Evolutionary conservation across 2,888 invertebrate species (phyloP), one percentile per base, ranked within the genome.

Genomic region (Hirtodrosophila trivittata): DNA sequence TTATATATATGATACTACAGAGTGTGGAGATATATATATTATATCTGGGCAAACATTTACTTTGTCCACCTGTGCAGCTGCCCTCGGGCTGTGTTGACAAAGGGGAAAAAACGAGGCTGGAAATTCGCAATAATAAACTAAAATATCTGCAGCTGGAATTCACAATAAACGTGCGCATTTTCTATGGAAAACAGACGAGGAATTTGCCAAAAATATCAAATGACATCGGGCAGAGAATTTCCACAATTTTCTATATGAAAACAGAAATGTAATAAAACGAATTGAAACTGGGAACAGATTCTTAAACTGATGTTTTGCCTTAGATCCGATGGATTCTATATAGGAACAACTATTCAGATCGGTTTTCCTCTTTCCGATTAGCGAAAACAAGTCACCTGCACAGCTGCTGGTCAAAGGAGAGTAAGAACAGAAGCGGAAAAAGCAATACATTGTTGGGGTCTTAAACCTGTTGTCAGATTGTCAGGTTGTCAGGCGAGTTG

Each of bases 51-150:
- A 73, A 73, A 70, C 49, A 70, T 73, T 73, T 63, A 51, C 51
- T 49, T 66, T 62, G 45, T 30, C 43, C 26, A 51, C 7, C 46
- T 35, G 1, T 42, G n/a, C 43, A 18, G 8, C 25, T 37, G 38
- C 49, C 56, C 32, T 38, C 42, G 28, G 52, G 70, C 60, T 56
- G 60, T 66, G 70, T 57, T 62, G 71, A 67, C 71, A 67, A 64
- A 50, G 41, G 37, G 25, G 32, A 58, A 56, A 49, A 66, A 37
- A 25, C 16, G 32, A 46, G 18, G 25, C 42, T 39, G 50, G 66
- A 62, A 63, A 63, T 66, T 57, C 60, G 32, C 46, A 74, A 75
- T 75, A 74, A 65, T 67, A 65, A 77, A 75, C 62, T 37, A 67
- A 75, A 71, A 74, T 69, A 72, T 65, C 57, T 65, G 52, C 50